Conservation (phyloP, 1,140 invertebrate species). For the Pseudomyrmex gracilis region DNA sequence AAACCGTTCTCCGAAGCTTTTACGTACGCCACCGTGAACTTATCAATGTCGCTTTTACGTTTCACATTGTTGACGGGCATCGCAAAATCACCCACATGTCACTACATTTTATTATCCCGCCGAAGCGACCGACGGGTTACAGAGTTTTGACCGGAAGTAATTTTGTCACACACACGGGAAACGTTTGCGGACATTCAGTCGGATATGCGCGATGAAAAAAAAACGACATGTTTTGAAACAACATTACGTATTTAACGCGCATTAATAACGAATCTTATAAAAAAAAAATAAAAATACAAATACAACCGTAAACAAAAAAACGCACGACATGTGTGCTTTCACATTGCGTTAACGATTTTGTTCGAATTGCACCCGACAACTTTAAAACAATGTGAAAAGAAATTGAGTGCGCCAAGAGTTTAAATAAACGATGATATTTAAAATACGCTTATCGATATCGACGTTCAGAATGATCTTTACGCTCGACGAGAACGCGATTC, state of each 20-base stretch:
- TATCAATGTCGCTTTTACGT: constrained; percentile 57
- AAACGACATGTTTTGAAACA: background rate
- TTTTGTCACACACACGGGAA: constrained; percentile 16
- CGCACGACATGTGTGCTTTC: background rate
- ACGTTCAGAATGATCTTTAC: constrained; percentile 10
- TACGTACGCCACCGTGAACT: constrained; percentile 51
- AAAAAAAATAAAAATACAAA: constrained; percentile 18
- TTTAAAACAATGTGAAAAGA: background rate
- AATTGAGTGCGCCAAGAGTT: constrained; percentile 2
- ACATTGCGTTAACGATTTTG: background rate
- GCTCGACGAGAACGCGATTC: constrained; percentile 4
- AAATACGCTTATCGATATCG: background rate
- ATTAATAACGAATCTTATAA: constrained; percentile 47
- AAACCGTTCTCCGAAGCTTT: constrained; percentile 65
- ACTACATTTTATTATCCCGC: constrained; percentile 49
- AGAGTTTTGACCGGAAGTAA: constrained; percentile 27
- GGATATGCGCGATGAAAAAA: constrained; percentile 29
- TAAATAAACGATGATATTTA: background rate
- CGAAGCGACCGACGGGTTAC: constrained; percentile 32
- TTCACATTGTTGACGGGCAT: constrained; percentile 53
- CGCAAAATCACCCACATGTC: constrained; percentile 49
- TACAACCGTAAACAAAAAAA: constrained; percentile 24
- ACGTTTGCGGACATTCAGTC: constrained; percentile 27
- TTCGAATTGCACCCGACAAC: background rate
- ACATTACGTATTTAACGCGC: constrained; percentile 22